Conservation (phyloP, 2,888 invertebrate species). For the Nomada lathburiana region DNA sequence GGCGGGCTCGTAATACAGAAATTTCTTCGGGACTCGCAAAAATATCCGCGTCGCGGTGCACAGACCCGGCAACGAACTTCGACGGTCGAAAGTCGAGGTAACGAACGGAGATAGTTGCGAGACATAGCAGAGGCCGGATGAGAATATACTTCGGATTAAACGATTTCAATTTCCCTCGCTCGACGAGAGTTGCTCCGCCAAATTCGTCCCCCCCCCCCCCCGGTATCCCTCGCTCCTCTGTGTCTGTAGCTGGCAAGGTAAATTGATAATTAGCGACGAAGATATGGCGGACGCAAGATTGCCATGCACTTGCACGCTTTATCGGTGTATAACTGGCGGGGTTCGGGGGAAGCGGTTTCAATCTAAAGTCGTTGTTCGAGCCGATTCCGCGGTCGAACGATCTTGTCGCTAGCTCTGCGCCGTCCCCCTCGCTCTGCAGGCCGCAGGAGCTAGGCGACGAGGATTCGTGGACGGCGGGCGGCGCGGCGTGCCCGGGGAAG, state of each 20-base stretch:
- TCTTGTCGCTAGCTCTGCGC: too few species aligned
- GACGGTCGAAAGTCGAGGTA: constrained; percentile 37
- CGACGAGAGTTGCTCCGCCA: constrained; percentile 21
- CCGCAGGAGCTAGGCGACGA: too few species aligned
- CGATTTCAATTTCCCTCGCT: constrained; percentile 57
- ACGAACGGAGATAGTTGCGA: constrained; percentile 39
- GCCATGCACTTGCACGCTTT: constrained; percentile 21
- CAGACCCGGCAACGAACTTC: constrained; percentile 21
- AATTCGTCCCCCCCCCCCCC: constrained; percentile 36
- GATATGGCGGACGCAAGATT: constrained; percentile 40
- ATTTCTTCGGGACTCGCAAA: constrained; percentile 23
- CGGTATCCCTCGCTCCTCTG: background rate
- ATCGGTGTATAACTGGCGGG: constrained; percentile 26
- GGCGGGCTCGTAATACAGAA: constrained; percentile 22
- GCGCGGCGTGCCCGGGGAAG: too few species aligned
- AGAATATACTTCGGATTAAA: constrained; percentile 60
- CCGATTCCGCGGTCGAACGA: too few species aligned
- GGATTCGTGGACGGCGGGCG: too few species aligned
- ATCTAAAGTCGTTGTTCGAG: constrained; percentile 35
- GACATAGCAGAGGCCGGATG: constrained; percentile 28
- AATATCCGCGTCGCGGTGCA: constrained; percentile 15
- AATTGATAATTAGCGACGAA: constrained; percentile 60
- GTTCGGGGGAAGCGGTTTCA: constrained; percentile 29
- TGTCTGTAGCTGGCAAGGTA: constrained; percentile 34
- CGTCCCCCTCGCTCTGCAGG: too few species aligned